Evolutionary conservation across 2,888 invertebrate genomes (phyloP), one percentile per base, ranked within the genome.

Genomic region (Globia sparganii): DNA sequence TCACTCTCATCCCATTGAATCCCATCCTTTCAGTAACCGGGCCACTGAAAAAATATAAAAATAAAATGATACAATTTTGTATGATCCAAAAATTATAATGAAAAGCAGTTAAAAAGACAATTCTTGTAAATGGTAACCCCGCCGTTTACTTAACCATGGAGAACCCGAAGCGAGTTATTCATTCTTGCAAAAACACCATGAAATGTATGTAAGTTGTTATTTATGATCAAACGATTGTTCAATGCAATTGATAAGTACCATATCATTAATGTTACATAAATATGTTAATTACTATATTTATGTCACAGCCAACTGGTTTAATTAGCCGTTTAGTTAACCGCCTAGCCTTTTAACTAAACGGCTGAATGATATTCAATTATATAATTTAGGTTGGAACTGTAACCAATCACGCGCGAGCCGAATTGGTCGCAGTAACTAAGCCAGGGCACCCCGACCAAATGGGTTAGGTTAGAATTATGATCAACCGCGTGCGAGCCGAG

Each of bases 181-280:
- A 58, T 75, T 66, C 28, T 58, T 79, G n/a, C 58, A 72, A 72
- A 56, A 66, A 65, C 40, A 68, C 46, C 61, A 64, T 73, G n/a
- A 70, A 77, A 67, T 73, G 28, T 65, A 72, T 58, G 28, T 73
- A 28, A 53, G 80, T 73, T 77, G 83, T 82, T 84, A 77, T 61
- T 15, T 79, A 77, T 76, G 31, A 72, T 72, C 67, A 80, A 80
- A 77, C 28, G 58, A 88, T 86, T 88, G 85, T 80, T 86, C 72
- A 82, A 87, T 86, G 81, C 87, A 88, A 89, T 89, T 89, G 90
- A 86, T 86, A 84, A 86, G 82, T 92, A 92, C 89, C 94, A 94
- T 94, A 94, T 94, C 94, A 94, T 90, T 90, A 91, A 91, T 88
- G 88, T 91, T 91, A 90, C 88, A 91, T 90, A 90, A 82, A 66